Conservation (phyloP, 2,888 invertebrate genomes). For the Poecilobothrus nobilitatus region DNA sequence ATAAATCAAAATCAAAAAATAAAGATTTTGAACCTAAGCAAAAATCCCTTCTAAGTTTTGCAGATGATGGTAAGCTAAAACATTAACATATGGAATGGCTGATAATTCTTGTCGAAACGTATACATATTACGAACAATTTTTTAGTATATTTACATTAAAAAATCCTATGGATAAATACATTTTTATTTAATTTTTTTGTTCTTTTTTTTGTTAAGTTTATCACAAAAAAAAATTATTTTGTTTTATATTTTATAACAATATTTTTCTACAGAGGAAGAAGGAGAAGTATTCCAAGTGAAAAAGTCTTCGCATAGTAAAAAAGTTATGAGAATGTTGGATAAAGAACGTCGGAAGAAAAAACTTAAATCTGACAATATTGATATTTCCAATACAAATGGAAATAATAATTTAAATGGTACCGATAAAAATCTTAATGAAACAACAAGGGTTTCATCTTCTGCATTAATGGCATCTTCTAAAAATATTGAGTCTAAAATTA, state of each 20-base stretch:
- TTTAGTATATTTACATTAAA: no score
- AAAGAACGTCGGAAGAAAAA: slow-evolving; percentile 55
- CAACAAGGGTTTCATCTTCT: slow-evolving; percentile 16
- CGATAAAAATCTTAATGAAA: slow-evolving; percentile 28
- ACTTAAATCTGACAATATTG: slow-evolving; percentile 25
- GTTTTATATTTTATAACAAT: slow-evolving; percentile 9
- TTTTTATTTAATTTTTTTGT: background rate
- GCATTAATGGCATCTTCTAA: slow-evolving; percentile 23
- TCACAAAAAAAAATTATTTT: background rate
- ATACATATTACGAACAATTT: slow-evolving; percentile 10
- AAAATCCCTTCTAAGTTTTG: slow-evolving; percentile 68
- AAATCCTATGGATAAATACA: background rate
- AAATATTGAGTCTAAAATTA: slow-evolving; percentile 11
- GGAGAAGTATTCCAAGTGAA: slow-evolving; percentile 90
- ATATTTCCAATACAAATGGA: slow-evolving; percentile 14
- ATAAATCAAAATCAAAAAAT: slow-evolving; percentile 17
- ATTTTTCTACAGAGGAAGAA: slow-evolving; percentile 52
- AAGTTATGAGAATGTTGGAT: slow-evolving; percentile 74
- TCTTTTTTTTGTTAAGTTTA: background rate
- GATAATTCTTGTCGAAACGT: slow-evolving; percentile 17
- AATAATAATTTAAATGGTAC: slow-evolving; percentile 17
- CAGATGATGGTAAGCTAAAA: slow-evolving; percentile 54
- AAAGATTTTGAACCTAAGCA: slow-evolving; percentile 39
- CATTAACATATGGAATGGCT: background rate
- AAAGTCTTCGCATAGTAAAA: slow-evolving; percentile 89